Evolutionary conservation across 1,140 invertebrate species (phyloP).

Genomic region (Camponotus floridanus): DNA sequence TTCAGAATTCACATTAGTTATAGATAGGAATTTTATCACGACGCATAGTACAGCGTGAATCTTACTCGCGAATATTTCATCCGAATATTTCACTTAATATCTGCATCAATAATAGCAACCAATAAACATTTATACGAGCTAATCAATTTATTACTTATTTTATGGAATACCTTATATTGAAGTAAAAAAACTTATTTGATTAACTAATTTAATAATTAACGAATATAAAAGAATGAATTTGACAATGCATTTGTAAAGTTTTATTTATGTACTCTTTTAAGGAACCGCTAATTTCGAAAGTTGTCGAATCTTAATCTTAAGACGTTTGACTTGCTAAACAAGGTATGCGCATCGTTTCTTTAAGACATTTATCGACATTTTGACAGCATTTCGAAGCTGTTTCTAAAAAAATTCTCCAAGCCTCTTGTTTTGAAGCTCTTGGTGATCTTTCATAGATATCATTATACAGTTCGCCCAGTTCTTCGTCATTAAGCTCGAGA

Average conservation of each 20-base stretch:
- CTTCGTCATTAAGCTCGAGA: constrained; percentile 31
- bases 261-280: neutral
- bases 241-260: constrained; percentile 2
- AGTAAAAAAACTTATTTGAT: neutral
- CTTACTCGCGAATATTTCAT: neutral
- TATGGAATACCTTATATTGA: neutral
- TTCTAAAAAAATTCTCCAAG: constrained; percentile 35
- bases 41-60: neutral
- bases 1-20: neutral
- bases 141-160: constrained; percentile 20
- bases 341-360: constrained; percentile 38
- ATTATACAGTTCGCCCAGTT: constrained; percentile 58
- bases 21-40: constrained; percentile 20
- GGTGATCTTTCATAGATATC: constrained; percentile 61
- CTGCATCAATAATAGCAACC: constrained; percentile 25
- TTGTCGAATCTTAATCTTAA: neutral
- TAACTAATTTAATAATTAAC: neutral
- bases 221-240: constrained; percentile 12
- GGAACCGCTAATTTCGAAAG: neutral
- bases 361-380: constrained; percentile 55
- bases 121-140: constrained; percentile 53
- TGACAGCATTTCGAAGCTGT: constrained; percentile 63
- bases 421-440: constrained; percentile 49
- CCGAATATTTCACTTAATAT: constrained; percentile 12
- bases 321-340: neutral